Evolutionary conservation across 2,888 invertebrate species (phyloP), one percentile per base, ranked within the genome.

Genomic region (Baccha elongata): DNA sequence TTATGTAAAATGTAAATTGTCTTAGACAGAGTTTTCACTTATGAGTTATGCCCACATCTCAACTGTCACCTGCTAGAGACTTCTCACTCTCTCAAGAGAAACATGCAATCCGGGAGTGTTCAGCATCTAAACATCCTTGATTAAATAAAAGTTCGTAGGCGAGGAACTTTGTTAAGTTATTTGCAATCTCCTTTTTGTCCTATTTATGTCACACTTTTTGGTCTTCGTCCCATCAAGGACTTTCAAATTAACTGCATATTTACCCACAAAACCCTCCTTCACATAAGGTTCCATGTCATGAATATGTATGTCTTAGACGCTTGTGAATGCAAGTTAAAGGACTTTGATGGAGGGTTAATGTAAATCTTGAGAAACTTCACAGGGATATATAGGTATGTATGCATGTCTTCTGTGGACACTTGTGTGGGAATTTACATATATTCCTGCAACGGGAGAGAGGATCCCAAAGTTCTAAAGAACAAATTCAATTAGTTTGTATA

Each of bases 401-500:
- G 46, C 52, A 40, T 74, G 64, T 74, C 62, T 65, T 74, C 19
- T 69, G 68, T 44, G 79, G 67, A 62, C 72, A 78, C 60, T 72
- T 46, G 60, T 52, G 67, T 60, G 72, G 46, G 17, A 46, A 48
- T 23, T 72, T 37, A 37, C 67, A 37, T 26, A 35, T 13, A 40
- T 6, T 3, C 37, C 29, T 26, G 35, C 26, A 67, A 32, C n/a
- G 8, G 29, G 1, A 32, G 29, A 32, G 8, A 6, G 8, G 29
- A 32, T 53, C 37, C 50, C 26, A 60, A 42, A 32, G 15, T 48
- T 37, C 35, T 13, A 21, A 19, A 48, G 23, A 32, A 69, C 80
- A 74, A 80, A 80, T 80, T 80, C 74, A 80, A 80, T 80, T 80
- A 80, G 73, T 29, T 29, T 29, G n/a, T n/a, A 32, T 13, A 48